Evolutionary conservation across 2,888 invertebrate species (phyloP).

Genomic region (Cephonodes hylas): DNA sequence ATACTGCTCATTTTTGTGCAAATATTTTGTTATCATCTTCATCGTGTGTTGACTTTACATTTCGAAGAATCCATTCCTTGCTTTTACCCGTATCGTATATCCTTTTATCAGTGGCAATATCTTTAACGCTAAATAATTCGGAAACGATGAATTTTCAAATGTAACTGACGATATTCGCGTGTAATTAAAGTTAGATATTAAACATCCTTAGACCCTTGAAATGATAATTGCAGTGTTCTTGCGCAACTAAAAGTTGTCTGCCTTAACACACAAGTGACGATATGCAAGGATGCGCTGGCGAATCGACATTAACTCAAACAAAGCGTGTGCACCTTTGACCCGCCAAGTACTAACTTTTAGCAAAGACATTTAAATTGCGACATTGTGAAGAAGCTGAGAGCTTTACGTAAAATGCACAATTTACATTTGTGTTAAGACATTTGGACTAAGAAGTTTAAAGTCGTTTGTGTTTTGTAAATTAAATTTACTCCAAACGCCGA

Average conservation of each 20-base stretch:
- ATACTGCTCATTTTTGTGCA: not conserved
- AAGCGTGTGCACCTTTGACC: conserved; percentile 68
- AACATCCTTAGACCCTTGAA: conserved; percentile 1
- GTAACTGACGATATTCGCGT: not conserved
- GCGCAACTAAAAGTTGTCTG: conserved; percentile 56
- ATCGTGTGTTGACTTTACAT: not conserved
- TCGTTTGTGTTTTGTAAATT: no score
- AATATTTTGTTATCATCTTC: not conserved
- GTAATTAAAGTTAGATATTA: conserved; percentile 2
- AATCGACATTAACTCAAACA: conserved; percentile 56
- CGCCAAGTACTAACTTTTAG: conserved; percentile 34
- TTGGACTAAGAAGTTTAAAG: not conserved
- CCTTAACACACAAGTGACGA: conserved; percentile 57
- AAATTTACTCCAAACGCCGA: no score
- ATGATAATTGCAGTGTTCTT: conserved; percentile 23
- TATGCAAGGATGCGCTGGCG: conserved; percentile 48
- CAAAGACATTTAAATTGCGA: conserved; percentile 29
- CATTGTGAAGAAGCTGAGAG: conserved; percentile 25
- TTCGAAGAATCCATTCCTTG: not conserved
- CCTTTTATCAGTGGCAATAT: not conserved
- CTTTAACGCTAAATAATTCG: not conserved
- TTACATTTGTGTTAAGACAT: not conserved
- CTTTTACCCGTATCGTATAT: not conserved
- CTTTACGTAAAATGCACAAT: not conserved
- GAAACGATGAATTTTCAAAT: not conserved